Evolutionary conservation across 2,888 invertebrate species (phyloP), one percentile per base, ranked within the genome.

Genomic region (Tolmerus cingulatus): DNA sequence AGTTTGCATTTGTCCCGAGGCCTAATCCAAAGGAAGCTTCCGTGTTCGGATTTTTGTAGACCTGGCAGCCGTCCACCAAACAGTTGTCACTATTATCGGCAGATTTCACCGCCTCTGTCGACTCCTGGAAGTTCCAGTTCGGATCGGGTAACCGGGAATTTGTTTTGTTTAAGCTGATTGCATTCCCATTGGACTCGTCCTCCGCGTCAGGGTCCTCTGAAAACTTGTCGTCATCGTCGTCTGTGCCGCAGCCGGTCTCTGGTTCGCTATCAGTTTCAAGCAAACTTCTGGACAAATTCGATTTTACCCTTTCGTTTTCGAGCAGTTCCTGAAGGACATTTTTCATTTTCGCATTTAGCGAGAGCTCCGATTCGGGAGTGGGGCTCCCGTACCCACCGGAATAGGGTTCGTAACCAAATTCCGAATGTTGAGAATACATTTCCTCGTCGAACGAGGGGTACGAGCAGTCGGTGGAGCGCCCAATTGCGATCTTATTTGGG

Each of bases 301-400:
- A 91, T 91, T 92, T 92, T 88, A 93, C 93, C 89, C 92, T 91
- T 89, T 93, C 91, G 89, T 93, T 92, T 88, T 91, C 92, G 86
- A 93, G 89, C 87, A 93, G 90, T 89, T 93, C 93, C 89, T 93
- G 91, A 86, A 93, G 91, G 86, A 93, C 93, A 90, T 92, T 93
- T 91, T 93, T 93, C 93, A 93, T 93, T 92, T 93, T 93, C 86
- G 93, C 93, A 90, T 92, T 93, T 89, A 93, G 90, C 87, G 93
- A 66, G 89, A 93, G 90, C 89, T 92, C 92, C 87, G 89, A 87
- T 87, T 89, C 40, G 1, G 23, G 34, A 8, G n/a, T 27, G 12
- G 43, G 66, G 16, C 23, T 81, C 5, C 9, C 40, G 23, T 86
- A 30, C 27, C 55, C 77, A 43, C 30, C 55, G 5, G 51, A n/a